Evolutionary conservation across 2,888 invertebrate genomes (phyloP).

Genomic region (Acanthosepion pharaonis): DNA sequence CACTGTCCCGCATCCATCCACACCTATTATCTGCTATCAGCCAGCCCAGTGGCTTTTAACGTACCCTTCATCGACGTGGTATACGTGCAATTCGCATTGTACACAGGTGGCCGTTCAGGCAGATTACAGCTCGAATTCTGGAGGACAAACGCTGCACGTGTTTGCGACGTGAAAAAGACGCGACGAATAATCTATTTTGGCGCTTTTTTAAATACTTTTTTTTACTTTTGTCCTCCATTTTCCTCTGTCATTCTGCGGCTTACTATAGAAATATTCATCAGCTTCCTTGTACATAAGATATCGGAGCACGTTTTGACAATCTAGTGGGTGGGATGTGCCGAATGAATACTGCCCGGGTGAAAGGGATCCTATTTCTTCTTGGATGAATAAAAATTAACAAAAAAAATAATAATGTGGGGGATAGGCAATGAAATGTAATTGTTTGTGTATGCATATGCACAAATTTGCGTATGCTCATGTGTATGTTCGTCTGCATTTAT

Average conservation of each 20-base stretch:
- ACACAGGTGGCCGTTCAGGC: background rate
- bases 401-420: background rate
- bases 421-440: background rate
- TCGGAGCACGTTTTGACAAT: constrained; percentile 15
- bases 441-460: background rate
- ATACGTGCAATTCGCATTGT: background rate
- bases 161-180: background rate
- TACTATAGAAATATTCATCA: background rate
- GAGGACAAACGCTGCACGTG: background rate
- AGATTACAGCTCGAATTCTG: background rate
- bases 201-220: background rate
- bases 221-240: background rate
- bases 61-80: no score
- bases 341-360: background rate
- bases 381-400: background rate
- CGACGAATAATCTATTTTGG: background rate
- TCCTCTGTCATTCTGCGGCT: background rate
- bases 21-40: no score
- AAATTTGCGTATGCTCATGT: background rate
- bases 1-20: no score
- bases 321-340: background rate
- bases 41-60: no score
- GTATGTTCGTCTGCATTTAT: background rate
- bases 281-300: background rate
- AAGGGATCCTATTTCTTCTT: background rate